Evolutionary conservation across 2,888 invertebrate genomes (phyloP).

Genomic region (Tubulanus polymorphus): DNA sequence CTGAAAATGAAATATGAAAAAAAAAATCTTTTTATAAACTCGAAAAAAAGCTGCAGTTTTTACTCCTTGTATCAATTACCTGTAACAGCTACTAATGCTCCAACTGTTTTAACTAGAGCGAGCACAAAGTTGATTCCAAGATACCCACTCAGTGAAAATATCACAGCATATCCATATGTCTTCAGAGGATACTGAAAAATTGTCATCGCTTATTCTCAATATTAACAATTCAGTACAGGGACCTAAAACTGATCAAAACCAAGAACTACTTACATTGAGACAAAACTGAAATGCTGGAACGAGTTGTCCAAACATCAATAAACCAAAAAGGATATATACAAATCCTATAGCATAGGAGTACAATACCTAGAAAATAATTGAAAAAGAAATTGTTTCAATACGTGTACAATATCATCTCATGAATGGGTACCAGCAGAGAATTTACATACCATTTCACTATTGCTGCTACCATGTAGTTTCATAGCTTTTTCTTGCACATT

Average conservation of each 20-base stretch:
- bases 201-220: too few relatives aligned
- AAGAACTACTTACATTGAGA: conserved; percentile 61
- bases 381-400: too few relatives aligned
- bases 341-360: conserved; percentile 90
- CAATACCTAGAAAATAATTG: conserved; percentile 57
- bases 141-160: conserved; percentile 87
- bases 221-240: neutral
- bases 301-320: conserved; percentile 71
- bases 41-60: neutral
- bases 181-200: conserved; percentile 59
- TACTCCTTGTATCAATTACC: conserved; percentile 29
- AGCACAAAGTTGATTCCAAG: conserved; percentile 90
- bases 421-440: neutral
- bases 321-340: conserved; percentile 71
- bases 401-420: neutral
- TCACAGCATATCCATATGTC: conserved; percentile 78
- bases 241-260: neutral
- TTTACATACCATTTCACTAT: conserved; percentile 73
- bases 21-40: neutral
- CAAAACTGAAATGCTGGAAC: conserved; percentile 73
- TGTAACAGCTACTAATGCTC: conserved; percentile 89
- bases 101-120: conserved; percentile 80
- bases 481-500: conserved; percentile 96
- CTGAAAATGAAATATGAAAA: conserved; percentile 49
- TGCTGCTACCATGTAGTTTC: conserved; percentile 75